phyloP scores from a whole-genome alignment of 2,797 vertebrate species.

The Craterocephalus amniculus region DNA sequence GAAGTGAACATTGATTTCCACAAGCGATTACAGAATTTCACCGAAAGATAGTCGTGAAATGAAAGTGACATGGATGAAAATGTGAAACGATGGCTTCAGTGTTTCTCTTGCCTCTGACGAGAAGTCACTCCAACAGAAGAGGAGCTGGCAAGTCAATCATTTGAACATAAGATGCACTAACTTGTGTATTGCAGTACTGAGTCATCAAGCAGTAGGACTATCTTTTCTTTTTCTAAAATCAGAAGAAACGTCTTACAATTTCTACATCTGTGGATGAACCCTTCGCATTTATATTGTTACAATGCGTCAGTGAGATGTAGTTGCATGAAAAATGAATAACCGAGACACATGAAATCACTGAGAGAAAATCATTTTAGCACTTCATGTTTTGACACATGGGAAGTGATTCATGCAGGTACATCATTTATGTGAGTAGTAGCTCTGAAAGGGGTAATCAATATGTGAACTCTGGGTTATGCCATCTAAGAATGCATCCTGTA shows the following conservation, averaged over 20 bases:
- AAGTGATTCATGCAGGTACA: neutral
- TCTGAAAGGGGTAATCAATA: neutral
- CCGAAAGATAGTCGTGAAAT: slow-evolving; percentile 15
- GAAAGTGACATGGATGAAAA: slow-evolving; percentile 20
- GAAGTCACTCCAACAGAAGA: slow-evolving; percentile 23
- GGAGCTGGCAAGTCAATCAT: slow-evolving; percentile 17
- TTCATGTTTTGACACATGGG: neutral
- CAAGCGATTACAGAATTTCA: slow-evolving; percentile 10
- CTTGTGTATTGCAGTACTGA: too few relatives aligned
- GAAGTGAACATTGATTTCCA: slow-evolving; percentile 12
- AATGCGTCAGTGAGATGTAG: neutral
- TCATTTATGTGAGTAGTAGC: neutral
- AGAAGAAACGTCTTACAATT: too few relatives aligned
- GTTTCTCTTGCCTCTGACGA: slow-evolving; percentile 36
- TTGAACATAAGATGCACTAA: slow-evolving; percentile 10
- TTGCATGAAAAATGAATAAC: neutral
- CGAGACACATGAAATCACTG: neutral
- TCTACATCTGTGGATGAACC: neutral
- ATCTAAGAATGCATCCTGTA: neutral
- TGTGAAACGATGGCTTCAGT: slow-evolving; percentile 21
- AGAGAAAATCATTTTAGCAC: neutral
- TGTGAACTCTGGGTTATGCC: neutral
- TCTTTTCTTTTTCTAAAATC: too few relatives aligned
- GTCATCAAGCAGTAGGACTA: too few relatives aligned
- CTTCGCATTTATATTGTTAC: too few relatives aligned